These are phyloP conservation scores for Eupithecia exiguata DNA, from an alignment of 2,888 invertebrate species.

Conservation along the genomic window DNA sequence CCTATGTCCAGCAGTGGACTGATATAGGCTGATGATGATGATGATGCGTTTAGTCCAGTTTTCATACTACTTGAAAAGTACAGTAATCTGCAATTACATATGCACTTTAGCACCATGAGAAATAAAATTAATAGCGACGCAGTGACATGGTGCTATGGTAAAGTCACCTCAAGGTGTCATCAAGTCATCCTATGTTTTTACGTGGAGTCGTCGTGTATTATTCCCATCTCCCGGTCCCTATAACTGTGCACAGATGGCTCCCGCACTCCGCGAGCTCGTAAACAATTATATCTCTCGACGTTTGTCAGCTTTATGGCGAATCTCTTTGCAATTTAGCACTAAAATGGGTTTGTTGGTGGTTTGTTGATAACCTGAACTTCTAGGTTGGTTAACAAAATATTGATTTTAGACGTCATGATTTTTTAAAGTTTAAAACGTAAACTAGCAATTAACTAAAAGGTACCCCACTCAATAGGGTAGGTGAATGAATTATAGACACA, in stretches of 20 bases:
- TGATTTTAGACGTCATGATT: background rate
- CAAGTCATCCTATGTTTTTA: no score
- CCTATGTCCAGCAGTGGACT: no score
- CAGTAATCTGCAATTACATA: no score
- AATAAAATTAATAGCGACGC: no score
- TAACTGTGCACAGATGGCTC: constrained; percentile 22
- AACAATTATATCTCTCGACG: constrained; percentile 26
- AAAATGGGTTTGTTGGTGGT: background rate
- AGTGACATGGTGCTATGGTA: background rate
- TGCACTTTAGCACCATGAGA: no score
- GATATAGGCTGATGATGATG: no score
- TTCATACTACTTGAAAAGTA: no score
- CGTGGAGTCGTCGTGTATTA: background rate
- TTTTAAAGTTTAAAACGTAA: background rate
- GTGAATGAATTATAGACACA: background rate
- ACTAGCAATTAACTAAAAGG: background rate
- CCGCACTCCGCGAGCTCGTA: constrained; percentile 29
- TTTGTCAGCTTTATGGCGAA: constrained; percentile 25
- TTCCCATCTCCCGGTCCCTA: background rate
- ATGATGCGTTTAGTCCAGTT: no score
- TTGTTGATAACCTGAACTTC: background rate
- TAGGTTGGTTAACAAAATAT: background rate
- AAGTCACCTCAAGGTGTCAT: background rate
- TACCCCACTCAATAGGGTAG: background rate
- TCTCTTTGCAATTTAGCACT: constrained; percentile 23